These are phyloP conservation scores for Asbolus verrucosus DNA, from an alignment of 1,140 invertebrate species.

Conservation along the genomic window DNA sequence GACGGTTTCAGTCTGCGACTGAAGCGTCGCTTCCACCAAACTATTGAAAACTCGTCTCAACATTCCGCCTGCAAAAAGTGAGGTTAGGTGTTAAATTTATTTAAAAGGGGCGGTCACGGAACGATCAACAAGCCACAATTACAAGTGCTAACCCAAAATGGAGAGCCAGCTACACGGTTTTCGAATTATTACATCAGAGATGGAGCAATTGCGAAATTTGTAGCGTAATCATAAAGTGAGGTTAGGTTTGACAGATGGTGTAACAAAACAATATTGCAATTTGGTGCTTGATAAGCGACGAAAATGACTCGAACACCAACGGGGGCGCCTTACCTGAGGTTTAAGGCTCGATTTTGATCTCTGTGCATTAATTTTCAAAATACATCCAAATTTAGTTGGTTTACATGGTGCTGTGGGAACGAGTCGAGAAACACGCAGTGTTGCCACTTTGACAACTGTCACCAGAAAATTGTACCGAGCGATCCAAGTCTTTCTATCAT, in stretches of 20 bases:
- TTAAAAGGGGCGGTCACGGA: neutral
- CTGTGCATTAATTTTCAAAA: too few relatives aligned
- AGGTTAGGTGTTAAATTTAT: slow-evolving; percentile 17
- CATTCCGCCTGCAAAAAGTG: slow-evolving; percentile 52
- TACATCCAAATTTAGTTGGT: too few relatives aligned
- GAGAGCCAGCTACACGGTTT: neutral
- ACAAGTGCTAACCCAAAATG: neutral
- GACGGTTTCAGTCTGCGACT: slow-evolving; percentile 46
- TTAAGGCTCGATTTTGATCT: neutral
- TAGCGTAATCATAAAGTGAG: neutral
- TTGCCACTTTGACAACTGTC: too few relatives aligned
- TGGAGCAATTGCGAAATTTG: neutral
- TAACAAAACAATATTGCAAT: neutral
- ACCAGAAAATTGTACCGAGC: too few relatives aligned
- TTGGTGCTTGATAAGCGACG: neutral
- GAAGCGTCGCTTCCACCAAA: slow-evolving; percentile 56
- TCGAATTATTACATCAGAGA: neutral
- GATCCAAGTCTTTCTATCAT: too few relatives aligned
- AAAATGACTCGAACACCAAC: too few relatives aligned
- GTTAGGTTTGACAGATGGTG: neutral
- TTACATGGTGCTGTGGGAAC: too few relatives aligned
- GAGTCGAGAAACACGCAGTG: too few relatives aligned
- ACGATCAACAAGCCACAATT: neutral
- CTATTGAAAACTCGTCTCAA: slow-evolving; percentile 59
- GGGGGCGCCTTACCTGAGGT: neutral